Percentiles rank a stretch among this genome's conserved stretches.
Evolutionary conservation across 64 coral and sea anemone genomes (phyloP).

Genomic region (Cladopsammia gracilis): DNA sequence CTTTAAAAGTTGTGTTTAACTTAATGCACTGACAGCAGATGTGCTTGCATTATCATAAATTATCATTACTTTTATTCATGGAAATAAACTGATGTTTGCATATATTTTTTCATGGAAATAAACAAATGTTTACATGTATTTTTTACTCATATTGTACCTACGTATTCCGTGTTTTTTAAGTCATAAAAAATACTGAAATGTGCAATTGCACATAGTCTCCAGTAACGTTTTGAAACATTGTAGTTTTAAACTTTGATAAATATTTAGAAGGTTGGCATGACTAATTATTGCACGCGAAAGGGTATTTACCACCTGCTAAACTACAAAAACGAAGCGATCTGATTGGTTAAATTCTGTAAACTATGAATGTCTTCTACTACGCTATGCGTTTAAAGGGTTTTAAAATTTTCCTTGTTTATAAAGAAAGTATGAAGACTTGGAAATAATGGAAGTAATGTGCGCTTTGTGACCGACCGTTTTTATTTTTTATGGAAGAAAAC

Average conservation of each 20-base stretch:
- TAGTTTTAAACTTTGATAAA: too few relatives aligned
- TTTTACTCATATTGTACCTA: too few relatives aligned
- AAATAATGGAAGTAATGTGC: background rate
- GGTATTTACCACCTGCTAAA: conserved; percentile 29
- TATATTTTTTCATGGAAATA: background rate
- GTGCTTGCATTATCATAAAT: too few relatives aligned
- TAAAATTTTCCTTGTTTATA: background rate
- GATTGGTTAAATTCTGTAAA: conserved; percentile 26
- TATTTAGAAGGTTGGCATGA: background rate
- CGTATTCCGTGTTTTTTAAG: too few relatives aligned
- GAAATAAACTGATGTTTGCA: background rate
- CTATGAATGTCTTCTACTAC: background rate
- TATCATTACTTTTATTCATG: background rate
- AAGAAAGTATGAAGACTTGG: background rate
- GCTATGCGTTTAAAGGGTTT: background rate
- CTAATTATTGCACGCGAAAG: background rate
- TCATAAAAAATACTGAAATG: too few relatives aligned
- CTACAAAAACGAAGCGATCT: background rate
- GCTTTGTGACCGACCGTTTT: background rate
- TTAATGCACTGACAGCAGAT: too few relatives aligned
- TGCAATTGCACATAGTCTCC: too few relatives aligned
- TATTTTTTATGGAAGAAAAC: conserved; percentile 73
- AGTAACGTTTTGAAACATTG: too few relatives aligned
- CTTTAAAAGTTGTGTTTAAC: too few relatives aligned
- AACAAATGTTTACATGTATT: too few relatives aligned